A percentile compares a stretch with the other conserved stretches of the same genome.
phyloP scores from a whole-genome alignment of 2,113 vertebrate genomes.

The Salvator merianae region DNA sequence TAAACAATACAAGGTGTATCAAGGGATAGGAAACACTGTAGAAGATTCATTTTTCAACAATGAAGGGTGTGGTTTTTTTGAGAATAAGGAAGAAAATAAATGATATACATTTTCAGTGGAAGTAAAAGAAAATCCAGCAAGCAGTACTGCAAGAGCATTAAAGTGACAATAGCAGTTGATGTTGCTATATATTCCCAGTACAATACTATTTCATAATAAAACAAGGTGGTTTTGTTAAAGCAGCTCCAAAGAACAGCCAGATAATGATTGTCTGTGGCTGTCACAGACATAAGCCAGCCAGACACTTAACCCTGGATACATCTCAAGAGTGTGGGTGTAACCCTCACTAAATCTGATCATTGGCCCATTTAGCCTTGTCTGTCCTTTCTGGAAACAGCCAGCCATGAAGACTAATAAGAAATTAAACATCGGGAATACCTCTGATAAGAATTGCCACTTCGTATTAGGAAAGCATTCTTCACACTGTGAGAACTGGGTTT shows the following conservation, averaged over 20 bases:
- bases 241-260: neutral
- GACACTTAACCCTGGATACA: neutral
- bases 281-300: neutral
- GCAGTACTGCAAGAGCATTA: neutral
- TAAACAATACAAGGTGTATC: constrained; percentile 22
- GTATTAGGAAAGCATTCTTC: neutral
- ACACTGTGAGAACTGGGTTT: neutral
- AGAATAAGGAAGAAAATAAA: neutral
- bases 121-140: neutral
- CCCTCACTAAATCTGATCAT: neutral
- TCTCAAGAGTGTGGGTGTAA: neutral
- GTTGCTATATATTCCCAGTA: neutral
- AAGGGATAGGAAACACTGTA: neutral
- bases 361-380: neutral
- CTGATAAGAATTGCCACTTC: neutral
- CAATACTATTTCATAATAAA: neutral
- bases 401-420: neutral
- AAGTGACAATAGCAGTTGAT: neutral
- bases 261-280: neutral
- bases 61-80: neutral
- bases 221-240: neutral
- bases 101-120: neutral
- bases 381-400: neutral
- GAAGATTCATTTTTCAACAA: constrained; percentile 1
- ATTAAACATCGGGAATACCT: neutral